Percentiles rank a stretch among this genome's conserved stretches.
These are phyloP conservation scores for Plagodis dolabraria DNA, from an alignment of 2,888 invertebrate genomes.

Conservation along the genomic window DNA sequence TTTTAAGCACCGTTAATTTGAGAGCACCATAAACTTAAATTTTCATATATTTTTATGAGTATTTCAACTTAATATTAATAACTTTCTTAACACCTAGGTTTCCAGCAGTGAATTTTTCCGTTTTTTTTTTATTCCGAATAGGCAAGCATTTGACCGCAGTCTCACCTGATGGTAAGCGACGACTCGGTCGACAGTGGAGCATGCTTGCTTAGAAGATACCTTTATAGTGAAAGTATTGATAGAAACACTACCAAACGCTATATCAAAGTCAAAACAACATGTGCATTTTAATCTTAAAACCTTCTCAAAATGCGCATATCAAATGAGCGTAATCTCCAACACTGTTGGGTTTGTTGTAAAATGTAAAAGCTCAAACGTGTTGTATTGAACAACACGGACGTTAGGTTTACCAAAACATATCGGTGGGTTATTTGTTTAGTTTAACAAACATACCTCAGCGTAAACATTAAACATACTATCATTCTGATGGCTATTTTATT, in stretches of 20 bases:
- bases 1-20: too few species aligned
- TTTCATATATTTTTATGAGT: too few species aligned
- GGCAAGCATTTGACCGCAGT: too few species aligned
- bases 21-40: too few species aligned
- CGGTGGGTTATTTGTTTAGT: conserved; percentile 50
- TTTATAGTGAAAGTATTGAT: too few species aligned
- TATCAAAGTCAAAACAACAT: background rate
- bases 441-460: conserved; percentile 48
- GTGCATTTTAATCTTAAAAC: background rate
- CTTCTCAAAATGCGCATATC: conserved; percentile 15
- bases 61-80: too few species aligned
- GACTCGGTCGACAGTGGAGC: too few species aligned
- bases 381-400: conserved; percentile 49
- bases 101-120: too few species aligned
- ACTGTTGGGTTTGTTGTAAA: conserved; percentile 28
- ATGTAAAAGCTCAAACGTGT: conserved; percentile 45
- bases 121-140: too few species aligned
- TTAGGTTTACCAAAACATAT: conserved; percentile 49
- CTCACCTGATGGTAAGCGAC: too few species aligned
- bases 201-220: too few species aligned
- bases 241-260: background rate
- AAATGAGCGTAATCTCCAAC: conserved; percentile 7
- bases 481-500: conserved; percentile 38
- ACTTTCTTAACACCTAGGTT: too few species aligned
- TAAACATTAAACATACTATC: conserved; percentile 55